Evolutionary conservation across 2,113 vertebrate species (phyloP), one percentile per base, ranked within the genome.

Genomic region (Coreoperca whiteheadi): DNA sequence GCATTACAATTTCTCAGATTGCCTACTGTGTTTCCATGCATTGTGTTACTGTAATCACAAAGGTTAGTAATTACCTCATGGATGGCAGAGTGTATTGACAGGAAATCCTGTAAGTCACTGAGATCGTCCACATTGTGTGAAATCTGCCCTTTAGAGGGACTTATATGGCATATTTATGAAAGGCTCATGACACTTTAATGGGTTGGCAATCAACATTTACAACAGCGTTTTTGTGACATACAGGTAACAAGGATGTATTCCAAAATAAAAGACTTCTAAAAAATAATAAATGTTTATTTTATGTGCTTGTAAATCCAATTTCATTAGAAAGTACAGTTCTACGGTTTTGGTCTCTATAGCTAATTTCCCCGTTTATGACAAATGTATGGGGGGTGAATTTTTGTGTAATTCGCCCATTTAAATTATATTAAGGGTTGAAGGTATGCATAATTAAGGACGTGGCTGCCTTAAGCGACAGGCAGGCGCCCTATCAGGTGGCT

Each of bases 1-100:
- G 66, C 3, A 46, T 61, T 30, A 72, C 81, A 72, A 34, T 63
- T 51, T 71, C 50, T 76, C 21, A 81, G 25, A 84, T 78, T 73
- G 79, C 81, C 73, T 23, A 39, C 70, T 88, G 66, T 80, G 70
- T 83, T 54, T 60, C 53, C n/a, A 20, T 75, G 60, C 41, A 80
- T 83, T 89, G 74, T 81, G 48, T 73, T 82, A 39, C 64, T 70
- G 50, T 72, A 43, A 83, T 84, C 69, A 68, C 60, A 82, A 70
- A 87, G 73, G 43, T 83, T 79, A 63, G 61, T 85, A 63, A 90
- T 83, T 71, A 81, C 30, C 60, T 87, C 57, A 71, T 53, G 60
- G 46, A 73, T 71, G 60, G 30, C 39, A 32, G 32, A 20, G 46
- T 60, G 46, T 83, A 30, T 71, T 72, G 73, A 65, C 72, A 78